Evolutionary conservation across 2,888 invertebrate species (phyloP), one percentile per base, ranked within the genome.

Genomic region (Eupithecia vulgata): DNA sequence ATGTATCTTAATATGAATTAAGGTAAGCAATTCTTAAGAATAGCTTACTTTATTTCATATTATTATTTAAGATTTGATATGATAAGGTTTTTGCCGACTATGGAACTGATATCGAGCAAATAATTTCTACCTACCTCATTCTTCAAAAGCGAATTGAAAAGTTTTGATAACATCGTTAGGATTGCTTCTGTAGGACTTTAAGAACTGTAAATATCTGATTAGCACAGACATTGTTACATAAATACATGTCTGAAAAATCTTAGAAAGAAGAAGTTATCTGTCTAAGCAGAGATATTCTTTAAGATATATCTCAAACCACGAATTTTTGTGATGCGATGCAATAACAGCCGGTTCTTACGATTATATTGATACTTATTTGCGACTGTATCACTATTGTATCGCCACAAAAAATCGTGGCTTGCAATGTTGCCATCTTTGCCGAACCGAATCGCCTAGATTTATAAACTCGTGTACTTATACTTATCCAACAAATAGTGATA

Each of bases 401-500:
- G 34, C 34, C 64, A 17, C 64, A 21, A 37, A 64, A 37, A 64
- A 13, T 57, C 25, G 34, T 17, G 25, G 34, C 8, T 61, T 21
- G 61, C 17, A 17, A 17, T 34, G 61, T 34, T 61, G 34, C 34
- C 61, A 61, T 61, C 13, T 15, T 81, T 76, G 88, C 88, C 86
- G 81, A 90, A 89, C 90, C 91, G 90, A 90, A 91, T 90, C 85
- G 93, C 91, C 92, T 94, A 94, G 93, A 85, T 83, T 92, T 89
- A 93, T 90, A 88, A 88, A 88, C 89, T 90, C 89, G 92, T 65
- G 64, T 94, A 93, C 93, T 93, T 93, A 93, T 94, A 93, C 93
- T 93, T 93, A 93, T 89, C 90, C 91, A 92, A 90, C 92, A 75
- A 72, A 75, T 79, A 72, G 66, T 68, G 68, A 84, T 90, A 88